Base-by-base conservation (phyloP, 2,113 vertebrate genomes). In the Alouatta palliata region DNA sequence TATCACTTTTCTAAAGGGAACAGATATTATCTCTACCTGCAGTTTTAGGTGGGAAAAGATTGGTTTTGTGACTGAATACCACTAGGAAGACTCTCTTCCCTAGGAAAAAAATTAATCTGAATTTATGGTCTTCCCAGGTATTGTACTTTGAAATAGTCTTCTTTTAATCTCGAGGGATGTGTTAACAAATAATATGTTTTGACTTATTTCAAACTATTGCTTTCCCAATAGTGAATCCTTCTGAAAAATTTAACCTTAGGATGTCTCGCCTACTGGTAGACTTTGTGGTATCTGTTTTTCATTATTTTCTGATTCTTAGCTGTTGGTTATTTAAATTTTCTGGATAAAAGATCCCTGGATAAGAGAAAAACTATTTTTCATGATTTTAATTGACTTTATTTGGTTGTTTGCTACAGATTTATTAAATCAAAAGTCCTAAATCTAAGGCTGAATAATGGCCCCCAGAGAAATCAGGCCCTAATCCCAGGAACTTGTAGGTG, bases 311-410 rank as follows among this genome's bases (percentile, higher is more conserved):
- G 35, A 86, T 58, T 94, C 19, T 66, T 66, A 14, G 37, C 14
- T 83, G 30, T 81, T 85, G 49, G 23, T 21, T 93, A 52, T 91
- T 91, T 93, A 13, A 68, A 85, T 91, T 96, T 86, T 17, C 25
- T 87, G 27, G 54, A 35, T 92, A 93, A 87, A 45, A 32, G 83
- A 80, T 84, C 14, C 12, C 35, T 94, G 40, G 27, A 58, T 84
- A 66, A 97, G 54, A 96, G 35, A 79, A 25, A 11, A 3, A 47
- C 30, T 76, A 71, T 68, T 94, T 21, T 71, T 95, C 21, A 79
- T 80, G 40, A 54, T 81, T 90, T 95, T 84, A 73, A 30, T 80
- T 66, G 21, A 56, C 66, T 84, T 87, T 86, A 25, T 96, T 94
- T 71, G 2, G n/a, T 92, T 73, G 20, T 76, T 84, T 95, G 70